phyloP scores from a whole-genome alignment of 1,140 invertebrate species.

The Caenorhabditis brenneri region DNA sequence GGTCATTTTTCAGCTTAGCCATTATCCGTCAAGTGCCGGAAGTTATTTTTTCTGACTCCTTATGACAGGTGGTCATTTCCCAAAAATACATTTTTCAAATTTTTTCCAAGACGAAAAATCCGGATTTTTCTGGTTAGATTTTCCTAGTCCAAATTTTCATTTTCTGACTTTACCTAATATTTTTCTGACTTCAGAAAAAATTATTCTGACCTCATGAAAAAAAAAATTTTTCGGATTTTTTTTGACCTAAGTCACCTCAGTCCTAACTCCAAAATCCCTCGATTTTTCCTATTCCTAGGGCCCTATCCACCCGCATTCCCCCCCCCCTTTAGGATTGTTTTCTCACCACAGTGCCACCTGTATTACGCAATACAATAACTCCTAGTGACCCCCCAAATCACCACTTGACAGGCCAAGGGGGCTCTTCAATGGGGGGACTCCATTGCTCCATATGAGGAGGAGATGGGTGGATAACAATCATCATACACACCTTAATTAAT shows the following conservation, averaged over 20 bases:
- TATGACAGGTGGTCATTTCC: too few species aligned
- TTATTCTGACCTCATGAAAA: not conserved
- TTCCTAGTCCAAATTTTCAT: too few species aligned
- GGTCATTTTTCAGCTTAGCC: too few species aligned
- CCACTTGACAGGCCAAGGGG: not conserved
- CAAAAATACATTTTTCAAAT: not conserved
- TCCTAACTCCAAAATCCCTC: too few species aligned
- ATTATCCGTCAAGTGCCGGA: too few species aligned
- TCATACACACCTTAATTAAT: not conserved
- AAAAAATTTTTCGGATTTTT: not conserved
- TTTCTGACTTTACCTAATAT: too few species aligned
- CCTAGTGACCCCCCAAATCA: not conserved
- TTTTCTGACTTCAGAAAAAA: not conserved
- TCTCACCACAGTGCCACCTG: not conserved
- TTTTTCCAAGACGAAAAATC: too few species aligned
- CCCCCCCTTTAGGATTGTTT: not conserved
- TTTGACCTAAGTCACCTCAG: too few species aligned
- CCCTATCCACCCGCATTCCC: not conserved
- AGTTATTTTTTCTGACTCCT: not conserved
- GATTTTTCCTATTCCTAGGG: too few species aligned
- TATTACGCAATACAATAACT: constrained; percentile 1
- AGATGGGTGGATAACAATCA: not conserved
- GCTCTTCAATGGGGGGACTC: too few species aligned
- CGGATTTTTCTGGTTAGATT: too few species aligned
- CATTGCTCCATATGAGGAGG: not conserved